Evolutionary conservation across 2,888 invertebrate genomes (phyloP), one percentile per base, ranked within the genome.

Genomic region (Cancer borealis): DNA sequence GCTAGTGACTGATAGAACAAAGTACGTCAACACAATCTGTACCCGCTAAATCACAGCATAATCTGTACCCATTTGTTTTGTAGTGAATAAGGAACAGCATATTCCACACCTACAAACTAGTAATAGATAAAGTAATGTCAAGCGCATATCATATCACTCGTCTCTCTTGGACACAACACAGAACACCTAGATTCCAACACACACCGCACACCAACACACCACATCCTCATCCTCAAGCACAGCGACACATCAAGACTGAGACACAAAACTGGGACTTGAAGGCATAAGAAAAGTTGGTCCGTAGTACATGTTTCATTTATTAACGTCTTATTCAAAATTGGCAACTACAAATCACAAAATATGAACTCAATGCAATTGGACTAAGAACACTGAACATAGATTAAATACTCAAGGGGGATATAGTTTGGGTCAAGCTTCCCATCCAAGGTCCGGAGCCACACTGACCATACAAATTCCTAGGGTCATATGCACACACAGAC

Each of bases 331-430:
- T 94, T 94, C 94, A 94, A 94, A 94, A 94, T 94, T 94, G 94
- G 94, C 94, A 94, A 94, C 94, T 94, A 94, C 94, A 94, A 94
- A 94, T 94, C 94, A 94, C 94, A 94, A 94, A 94, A 94, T 94
- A 94, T 92, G 92, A 94, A 94, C 94, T 94, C 94, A 94, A 94
- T 94, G 94, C 94, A 94, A 94, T 94, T 90, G 91, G 94, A 94
- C 94, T 94, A 94, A 92, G 92, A 94, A 94, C 94, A 94, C 90
- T 94, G 94, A 94, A 94, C 94, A 94, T 94, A 94, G 94, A 94
- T 93, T 93, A 93, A 93, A 93, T 94, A 94, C 94, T 94, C 94
- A 94, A 92, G 60, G 90, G 94, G 94, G 94, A 94, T 94, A 92
- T 94, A 94, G 94, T 94, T 79, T 91, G 94, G 87, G 87, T 92